Evolutionary conservation across 2,797 vertebrate species (phyloP), one percentile per base, ranked within the genome.

Genomic region (Periophthalmus magnuspinnatus): DNA sequence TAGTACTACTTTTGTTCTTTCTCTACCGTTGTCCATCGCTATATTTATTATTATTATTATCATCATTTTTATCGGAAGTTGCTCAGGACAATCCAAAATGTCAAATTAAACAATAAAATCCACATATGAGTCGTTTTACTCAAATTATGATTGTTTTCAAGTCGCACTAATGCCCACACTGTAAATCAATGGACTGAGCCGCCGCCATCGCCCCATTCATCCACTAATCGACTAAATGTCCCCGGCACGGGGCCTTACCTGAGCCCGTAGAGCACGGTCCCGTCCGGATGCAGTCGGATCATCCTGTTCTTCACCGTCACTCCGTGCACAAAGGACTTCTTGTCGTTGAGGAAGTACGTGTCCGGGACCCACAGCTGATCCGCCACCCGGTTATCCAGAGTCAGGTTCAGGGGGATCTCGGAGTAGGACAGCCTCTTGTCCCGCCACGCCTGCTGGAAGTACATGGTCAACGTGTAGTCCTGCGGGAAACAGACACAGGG

Each of bases 381-480:
- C 9, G 97, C 97, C 70, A 99, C 97, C 73, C 97, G 94, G 90
- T 99, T 99, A 93, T 99, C 97, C 94, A 99, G 90, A 79, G 97
- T 99, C 77, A 99, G 91, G 90, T 99, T 99, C 84, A 99, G 94
- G 79, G 97, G 96, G 88, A 99, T 99, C 87, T 98, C 97, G 0
- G 98, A 96, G 82, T 99, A 99, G 1, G 96, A 99, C 86, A 99
- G 93, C 67, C 97, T 94, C 88, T 99, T 99, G 90, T 99, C 97
- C 90, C 96, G 92, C 97, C 97, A 99, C 0, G 96, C 96, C 89
- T 99, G 97, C 91, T 98, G 97, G 90, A 99, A 99, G 91, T 99
- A 99, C 97, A 99, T 99, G 24, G 97, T 99, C 94, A 99, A 82
- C 45, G 97, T 99, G 88, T 99, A 99, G 92, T 99, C 97, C 97